Evolutionary conservation across 2,888 invertebrate genomes (phyloP), one percentile per base, ranked within the genome.

Genomic region (Melanchra persicariae): DNA sequence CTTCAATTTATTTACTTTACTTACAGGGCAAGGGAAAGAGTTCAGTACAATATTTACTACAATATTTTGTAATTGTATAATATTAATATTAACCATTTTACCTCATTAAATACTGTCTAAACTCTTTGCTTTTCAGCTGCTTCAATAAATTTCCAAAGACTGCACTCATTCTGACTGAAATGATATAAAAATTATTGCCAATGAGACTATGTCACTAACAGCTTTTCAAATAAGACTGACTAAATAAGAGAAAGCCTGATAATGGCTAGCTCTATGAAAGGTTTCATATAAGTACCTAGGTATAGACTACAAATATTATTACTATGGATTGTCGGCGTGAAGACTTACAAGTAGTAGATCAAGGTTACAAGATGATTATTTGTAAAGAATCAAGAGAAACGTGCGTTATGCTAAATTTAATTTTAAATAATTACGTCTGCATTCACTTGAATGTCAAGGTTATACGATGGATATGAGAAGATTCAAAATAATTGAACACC

Each of bases 61-160:
- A n/a, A n/a, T n/a, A n/a, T n/a, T n/a, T n/a, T n/a, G n/a, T n/a
- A 6, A 37, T 58, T 37, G 40, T 24, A 24, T 58, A 5, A 9
- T 10, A 40, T 40, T 8, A 9, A 24, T 37, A 3, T 9, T 12
- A 19, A 74, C 24, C 0, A 51, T 34, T n/a, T 72, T 88, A 98
- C 98, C 98, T 98, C 98, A 97, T 97, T 81, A 99, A 97, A 96
- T 98, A 99, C 7, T 97, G 96, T 70, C 98, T 97, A 91, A 98
- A 98, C 91, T 99, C 98, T 91, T 98, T 98, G 89, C 98, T 98
- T 93, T 97, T 97, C 37, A 98, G 89, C 90, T 97, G 97, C 40
- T 96, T 95, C 17, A 97, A 64, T 60, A 97, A 81, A 90, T 96
- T 97, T 60, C 81, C 89, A 34, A 81, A 82, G 3, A 93, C 5